Percentiles rank a stretch among this genome's conserved stretches.
Conservation (phyloP, 1,140 invertebrate species). For the Fopius arisanus region DNA sequence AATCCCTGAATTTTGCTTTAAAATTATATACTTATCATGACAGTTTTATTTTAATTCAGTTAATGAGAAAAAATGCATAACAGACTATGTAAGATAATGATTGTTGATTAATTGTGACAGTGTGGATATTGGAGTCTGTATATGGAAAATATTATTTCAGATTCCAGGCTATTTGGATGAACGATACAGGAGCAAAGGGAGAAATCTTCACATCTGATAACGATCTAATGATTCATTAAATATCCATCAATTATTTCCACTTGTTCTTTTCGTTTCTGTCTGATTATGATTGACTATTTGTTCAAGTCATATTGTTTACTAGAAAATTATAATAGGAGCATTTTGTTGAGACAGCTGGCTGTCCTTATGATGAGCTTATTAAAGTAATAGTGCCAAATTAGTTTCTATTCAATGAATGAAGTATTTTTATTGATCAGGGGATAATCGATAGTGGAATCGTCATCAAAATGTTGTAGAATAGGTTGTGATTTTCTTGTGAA, state of each 20-base stretch:
- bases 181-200: slow-evolving; percentile 55
- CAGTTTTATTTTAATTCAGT: slow-evolving; percentile 5
- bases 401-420: not conserved
- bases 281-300: not conserved
- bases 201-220: slow-evolving; percentile 59
- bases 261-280: not conserved
- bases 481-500: not conserved
- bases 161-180: slow-evolving; percentile 62
- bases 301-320: not conserved
- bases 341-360: slow-evolving; percentile 28
- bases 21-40: slow-evolving; percentile 32
- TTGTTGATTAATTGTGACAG: slow-evolving; percentile 18
- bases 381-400: slow-evolving; percentile 22
- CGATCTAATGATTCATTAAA: slow-evolving; percentile 29
- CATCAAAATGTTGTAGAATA: not conserved
- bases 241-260: slow-evolving; percentile 9
- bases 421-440: not conserved
- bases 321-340: slow-evolving; percentile 16
- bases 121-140: slow-evolving; percentile 23
- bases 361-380: slow-evolving; percentile 11
- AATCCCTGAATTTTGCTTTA: slow-evolving; percentile 31
- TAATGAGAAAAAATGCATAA: not conserved
- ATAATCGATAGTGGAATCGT: not conserved
- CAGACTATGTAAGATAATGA: not conserved
- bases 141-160: slow-evolving; percentile 57